Evolutionary conservation across 2,888 invertebrate species (phyloP).

Genomic region (Clostera curtula): DNA sequence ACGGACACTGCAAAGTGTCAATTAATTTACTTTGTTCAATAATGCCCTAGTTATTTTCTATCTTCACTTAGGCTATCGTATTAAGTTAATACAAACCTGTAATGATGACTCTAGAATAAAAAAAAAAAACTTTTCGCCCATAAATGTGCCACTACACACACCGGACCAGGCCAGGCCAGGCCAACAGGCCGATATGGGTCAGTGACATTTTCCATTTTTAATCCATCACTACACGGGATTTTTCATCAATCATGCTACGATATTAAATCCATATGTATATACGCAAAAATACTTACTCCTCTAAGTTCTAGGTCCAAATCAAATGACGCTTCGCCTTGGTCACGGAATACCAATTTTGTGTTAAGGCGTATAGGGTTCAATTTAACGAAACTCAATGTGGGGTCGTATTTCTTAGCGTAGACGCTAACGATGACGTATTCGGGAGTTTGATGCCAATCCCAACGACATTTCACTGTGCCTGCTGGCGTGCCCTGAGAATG

Average conservation of each 20-base stretch:
- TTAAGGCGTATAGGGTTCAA: slow-evolving; percentile 88
- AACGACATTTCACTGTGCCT: slow-evolving; percentile 81
- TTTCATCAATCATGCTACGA: too few species aligned
- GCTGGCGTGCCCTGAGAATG: slow-evolving; percentile 67
- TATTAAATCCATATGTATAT: too few species aligned
- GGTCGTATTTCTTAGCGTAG: slow-evolving; percentile 93
- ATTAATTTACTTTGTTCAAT: too few species aligned
- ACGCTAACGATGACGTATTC: slow-evolving; percentile 88
- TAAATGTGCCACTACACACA: too few species aligned
- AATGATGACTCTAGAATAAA: background rate
- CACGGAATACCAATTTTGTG: slow-evolving; percentile 84
- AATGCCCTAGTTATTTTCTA: too few species aligned
- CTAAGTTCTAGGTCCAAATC: slow-evolving; percentile 85
- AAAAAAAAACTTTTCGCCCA: too few species aligned
- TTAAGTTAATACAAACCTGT: background rate
- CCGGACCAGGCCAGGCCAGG: too few species aligned
- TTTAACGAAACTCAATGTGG: slow-evolving; percentile 82
- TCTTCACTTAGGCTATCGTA: too few species aligned
- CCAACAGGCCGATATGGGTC: too few species aligned
- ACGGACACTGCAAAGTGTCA: too few species aligned
- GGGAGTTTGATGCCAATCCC: slow-evolving; percentile 97
- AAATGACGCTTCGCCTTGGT: slow-evolving; percentile 81
- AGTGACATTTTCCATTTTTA: too few species aligned
- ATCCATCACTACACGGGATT: too few species aligned
- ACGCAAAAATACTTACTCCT: slow-evolving; percentile 78